Evolutionary conservation across 2,888 invertebrate species (phyloP).

Genomic region (Tipula lateralis): DNA sequence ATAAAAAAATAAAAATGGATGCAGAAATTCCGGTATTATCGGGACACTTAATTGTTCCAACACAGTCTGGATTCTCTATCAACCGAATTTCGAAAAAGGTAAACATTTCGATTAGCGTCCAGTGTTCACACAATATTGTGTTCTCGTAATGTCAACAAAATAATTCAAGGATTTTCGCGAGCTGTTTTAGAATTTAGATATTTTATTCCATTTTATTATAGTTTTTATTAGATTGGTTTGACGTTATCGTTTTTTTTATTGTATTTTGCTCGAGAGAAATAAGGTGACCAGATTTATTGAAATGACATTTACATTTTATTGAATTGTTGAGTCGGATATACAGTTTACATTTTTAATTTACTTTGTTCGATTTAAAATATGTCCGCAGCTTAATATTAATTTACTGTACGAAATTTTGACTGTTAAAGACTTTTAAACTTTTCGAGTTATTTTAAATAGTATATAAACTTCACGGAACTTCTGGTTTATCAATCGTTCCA

Average conservation of each 20-base stretch:
- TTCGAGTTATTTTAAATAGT: no score
- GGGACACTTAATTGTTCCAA: slow-evolving; percentile 64
- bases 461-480: no score
- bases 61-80: slow-evolving; percentile 63
- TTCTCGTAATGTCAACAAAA: slow-evolving; percentile 7
- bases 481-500: no score
- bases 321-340: no score
- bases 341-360: no score
- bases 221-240: slow-evolving; percentile 12
- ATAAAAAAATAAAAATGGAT: slow-evolving; percentile 54
- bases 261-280: not conserved
- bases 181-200: slow-evolving; percentile 3
- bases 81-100: slow-evolving; percentile 74
- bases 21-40: slow-evolving; percentile 68
- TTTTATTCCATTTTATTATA: slow-evolving; percentile 25
- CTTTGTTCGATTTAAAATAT: no score
- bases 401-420: no score
- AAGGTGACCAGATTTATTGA: not conserved
- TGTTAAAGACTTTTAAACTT: no score
- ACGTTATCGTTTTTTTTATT: slow-evolving; percentile 4
- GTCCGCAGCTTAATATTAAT: no score
- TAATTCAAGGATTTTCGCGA: not conserved
- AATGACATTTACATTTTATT: no score
- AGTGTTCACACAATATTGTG: not conserved
- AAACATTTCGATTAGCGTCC: slow-evolving; percentile 37